Conservation (phyloP, 64 coral and sea anemone species). For the Catalaphyllia jardinei region DNA sequence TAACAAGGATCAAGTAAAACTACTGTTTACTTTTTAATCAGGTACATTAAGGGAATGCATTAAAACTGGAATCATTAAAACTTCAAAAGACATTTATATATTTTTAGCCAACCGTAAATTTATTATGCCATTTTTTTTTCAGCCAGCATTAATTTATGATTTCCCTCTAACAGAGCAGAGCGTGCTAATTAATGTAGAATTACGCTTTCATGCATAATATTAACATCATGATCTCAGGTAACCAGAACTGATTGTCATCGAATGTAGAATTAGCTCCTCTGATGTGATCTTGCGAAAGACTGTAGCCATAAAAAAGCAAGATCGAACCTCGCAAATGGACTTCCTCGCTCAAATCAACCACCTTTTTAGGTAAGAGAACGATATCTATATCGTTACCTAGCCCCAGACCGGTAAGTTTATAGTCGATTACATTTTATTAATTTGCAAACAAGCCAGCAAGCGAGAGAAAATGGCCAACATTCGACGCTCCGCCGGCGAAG, state of each 20-base stretch:
- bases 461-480: no score
- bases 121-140: neutral
- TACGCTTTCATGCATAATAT: neutral
- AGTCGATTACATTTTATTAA: neutral
- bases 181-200: neutral
- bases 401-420: neutral
- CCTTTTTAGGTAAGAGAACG: constrained; percentile 3
- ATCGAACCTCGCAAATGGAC: neutral
- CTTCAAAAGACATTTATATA: neutral
- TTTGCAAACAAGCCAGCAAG: neutral
- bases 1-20: no score
- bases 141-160: no score
- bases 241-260: neutral
- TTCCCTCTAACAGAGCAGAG: neutral
- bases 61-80: neutral
- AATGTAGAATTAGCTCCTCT: neutral
- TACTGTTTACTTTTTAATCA: no score
- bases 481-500: no score
- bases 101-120: neutral
- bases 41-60: no score
- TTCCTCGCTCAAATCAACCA: neutral
- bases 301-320: neutral
- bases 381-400: neutral
- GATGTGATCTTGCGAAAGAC: neutral
- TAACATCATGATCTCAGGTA: neutral